These are phyloP conservation scores for Drosophila villosipedis DNA, from an alignment of 2,888 invertebrate genomes.

Conservation along the genomic window DNA sequence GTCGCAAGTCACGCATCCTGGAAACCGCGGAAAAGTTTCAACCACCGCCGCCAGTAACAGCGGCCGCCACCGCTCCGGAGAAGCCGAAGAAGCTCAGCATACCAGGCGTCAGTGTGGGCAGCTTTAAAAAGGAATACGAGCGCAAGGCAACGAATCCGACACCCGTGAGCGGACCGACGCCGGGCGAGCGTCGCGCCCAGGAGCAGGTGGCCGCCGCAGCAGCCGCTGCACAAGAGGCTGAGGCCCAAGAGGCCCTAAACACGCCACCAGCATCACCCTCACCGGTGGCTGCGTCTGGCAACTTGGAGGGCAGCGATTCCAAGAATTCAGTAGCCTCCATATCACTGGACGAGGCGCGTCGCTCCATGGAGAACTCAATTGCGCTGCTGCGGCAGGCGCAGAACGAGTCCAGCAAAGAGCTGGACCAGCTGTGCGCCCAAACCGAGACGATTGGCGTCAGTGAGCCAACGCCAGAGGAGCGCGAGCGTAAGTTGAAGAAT, in stretches of 20 bases:
- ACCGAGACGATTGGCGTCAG: constrained; percentile 84
- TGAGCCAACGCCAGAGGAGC: constrained; percentile 80
- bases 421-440: constrained; percentile 85
- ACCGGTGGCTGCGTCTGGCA: constrained; percentile 58
- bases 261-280: constrained; percentile 84
- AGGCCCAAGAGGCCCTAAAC: constrained; percentile 63
- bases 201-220: constrained; percentile 80
- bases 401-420: constrained; percentile 84
- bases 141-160: constrained; percentile 89
- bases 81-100: constrained; percentile 93
- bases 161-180: constrained; percentile 83
- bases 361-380: constrained; percentile 88
- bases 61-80: constrained; percentile 67
- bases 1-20: constrained; percentile 89
- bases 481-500: constrained; percentile 88
- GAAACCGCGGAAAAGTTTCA: constrained; percentile 90
- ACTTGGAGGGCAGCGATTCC: constrained; percentile 86
- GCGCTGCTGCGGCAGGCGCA: constrained; percentile 87
- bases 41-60: constrained; percentile 83
- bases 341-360: constrained; percentile 87
- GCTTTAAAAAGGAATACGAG: constrained; percentile 94
- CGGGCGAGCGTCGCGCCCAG: constrained; percentile 81
- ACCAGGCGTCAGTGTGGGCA: constrained; percentile 93
- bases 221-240: constrained; percentile 63
- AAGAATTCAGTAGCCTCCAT: constrained; percentile 86